A percentile compares a stretch with the other conserved stretches of the same genome.
Conservation (phyloP, 2,113 vertebrate genomes). For the Rhipidura dahli region DNA sequence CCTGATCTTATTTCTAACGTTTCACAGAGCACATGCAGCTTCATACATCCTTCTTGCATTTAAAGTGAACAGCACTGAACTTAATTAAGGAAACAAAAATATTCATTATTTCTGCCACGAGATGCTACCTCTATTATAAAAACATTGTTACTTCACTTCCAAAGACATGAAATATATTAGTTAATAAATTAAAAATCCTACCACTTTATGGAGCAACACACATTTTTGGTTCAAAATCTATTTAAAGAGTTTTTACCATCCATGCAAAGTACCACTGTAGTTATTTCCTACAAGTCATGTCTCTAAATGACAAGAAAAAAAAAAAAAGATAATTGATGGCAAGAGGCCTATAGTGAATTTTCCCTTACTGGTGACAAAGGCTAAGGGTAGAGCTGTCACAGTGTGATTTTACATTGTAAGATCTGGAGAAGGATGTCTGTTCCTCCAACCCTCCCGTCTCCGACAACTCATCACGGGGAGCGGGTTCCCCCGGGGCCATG, state of each 20-base stretch:
- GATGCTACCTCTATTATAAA: background rate
- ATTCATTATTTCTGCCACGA: background rate
- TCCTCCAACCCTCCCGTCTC: conserved; percentile 1
- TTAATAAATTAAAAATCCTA: background rate
- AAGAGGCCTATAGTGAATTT: background rate
- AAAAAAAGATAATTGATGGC: background rate
- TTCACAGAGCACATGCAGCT: background rate
- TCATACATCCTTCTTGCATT: background rate
- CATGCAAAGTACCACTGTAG: accelerated
- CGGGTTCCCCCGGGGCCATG: background rate
- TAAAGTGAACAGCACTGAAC: accelerated
- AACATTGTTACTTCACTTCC: background rate
- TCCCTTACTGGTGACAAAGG: background rate
- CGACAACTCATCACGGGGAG: background rate
- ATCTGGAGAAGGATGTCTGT: conserved; percentile 13
- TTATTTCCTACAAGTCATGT: background rate
- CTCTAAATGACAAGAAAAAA: background rate
- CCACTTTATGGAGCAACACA: background rate
- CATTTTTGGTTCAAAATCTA: background rate
- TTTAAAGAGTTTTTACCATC: background rate
- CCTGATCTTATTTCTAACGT: background rate
- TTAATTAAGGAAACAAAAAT: background rate
- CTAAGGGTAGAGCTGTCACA: conserved; percentile 9
- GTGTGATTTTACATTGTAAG: background rate
- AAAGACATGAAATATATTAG: background rate